Percentiles rank a stretch among this genome's conserved stretches.
Evolutionary conservation across 2,113 vertebrate genomes (phyloP).

Genomic region (Erinaceus europaeus): DNA sequence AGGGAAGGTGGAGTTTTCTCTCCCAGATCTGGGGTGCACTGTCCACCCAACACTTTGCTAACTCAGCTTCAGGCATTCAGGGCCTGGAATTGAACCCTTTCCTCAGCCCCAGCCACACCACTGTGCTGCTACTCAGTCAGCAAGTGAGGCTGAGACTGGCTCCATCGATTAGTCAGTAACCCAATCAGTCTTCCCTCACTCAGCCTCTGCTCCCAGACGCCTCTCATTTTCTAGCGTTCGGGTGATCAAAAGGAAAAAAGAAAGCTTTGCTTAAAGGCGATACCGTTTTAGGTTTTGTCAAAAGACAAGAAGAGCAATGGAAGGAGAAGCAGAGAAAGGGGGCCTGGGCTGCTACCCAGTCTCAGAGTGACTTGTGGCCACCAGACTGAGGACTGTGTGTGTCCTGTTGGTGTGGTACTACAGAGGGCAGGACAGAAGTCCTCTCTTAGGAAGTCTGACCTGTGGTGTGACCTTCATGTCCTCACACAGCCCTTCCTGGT

Average conservation of each 20-base stretch:
- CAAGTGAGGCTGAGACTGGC: neutral
- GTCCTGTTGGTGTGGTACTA: neutral
- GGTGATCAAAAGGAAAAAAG: neutral
- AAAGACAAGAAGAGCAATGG: neutral
- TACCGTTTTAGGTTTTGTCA: neutral
- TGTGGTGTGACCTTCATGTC: neutral
- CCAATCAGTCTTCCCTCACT: constrained; percentile 23
- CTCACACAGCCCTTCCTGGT: neutral
- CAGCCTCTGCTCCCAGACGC: neutral
- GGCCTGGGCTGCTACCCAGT: too few species aligned
- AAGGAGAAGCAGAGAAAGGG: neutral
- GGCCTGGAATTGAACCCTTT: too few species aligned
- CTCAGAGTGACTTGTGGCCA: too few species aligned
- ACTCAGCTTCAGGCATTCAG: neutral
- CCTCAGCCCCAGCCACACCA: neutral
- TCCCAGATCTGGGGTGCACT: neutral
- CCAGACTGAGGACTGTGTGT: neutral
- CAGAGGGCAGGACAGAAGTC: neutral
- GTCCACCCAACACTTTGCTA: neutral
- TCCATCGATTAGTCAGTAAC: constrained; percentile 50
- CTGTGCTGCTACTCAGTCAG: neutral
- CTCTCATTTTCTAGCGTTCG: neutral
- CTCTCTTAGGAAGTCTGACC: neutral
- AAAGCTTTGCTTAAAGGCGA: constrained; percentile 29
- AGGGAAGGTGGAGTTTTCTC: neutral